Percentiles rank a stretch among this genome's conserved stretches.
Conservation (phyloP, 2,797 vertebrate species). For the Periparus ater region DNA sequence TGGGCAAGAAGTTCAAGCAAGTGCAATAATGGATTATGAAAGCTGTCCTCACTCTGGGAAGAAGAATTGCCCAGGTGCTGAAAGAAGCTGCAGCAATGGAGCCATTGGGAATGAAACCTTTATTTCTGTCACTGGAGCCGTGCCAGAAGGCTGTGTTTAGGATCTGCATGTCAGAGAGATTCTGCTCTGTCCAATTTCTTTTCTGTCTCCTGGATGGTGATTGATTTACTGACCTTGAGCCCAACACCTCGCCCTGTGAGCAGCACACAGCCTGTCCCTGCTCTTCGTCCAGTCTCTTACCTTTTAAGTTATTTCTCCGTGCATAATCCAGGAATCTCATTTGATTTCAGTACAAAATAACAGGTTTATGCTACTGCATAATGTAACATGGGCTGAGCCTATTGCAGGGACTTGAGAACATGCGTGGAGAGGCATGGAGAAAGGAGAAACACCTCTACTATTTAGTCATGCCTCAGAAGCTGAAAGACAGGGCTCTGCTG, state of each 20-base stretch:
- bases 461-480: neutral
- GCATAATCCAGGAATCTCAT: neutral
- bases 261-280: accelerated
- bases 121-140: neutral
- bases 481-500: neutral
- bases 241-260: neutral
- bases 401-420: neutral
- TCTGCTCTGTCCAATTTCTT: neutral
- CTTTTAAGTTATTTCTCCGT: neutral
- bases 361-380: neutral
- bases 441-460: neutral
- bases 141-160: neutral
- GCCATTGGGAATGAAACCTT: neutral
- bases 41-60: neutral
- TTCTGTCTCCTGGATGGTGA: neutral
- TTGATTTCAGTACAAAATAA: neutral
- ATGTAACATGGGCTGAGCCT: neutral
- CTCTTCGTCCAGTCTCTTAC: accelerated
- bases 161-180: neutral
- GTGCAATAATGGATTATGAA: slow-evolving; percentile 3
- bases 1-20: neutral
- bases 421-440: neutral
- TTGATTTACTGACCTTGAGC: slow-evolving; percentile 26
- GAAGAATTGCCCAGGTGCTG: slow-evolving; percentile 5
- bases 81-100: neutral